Evolutionary conservation across 2,797 vertebrate species (phyloP).

Genomic region (Masticophis lateralis): DNA sequence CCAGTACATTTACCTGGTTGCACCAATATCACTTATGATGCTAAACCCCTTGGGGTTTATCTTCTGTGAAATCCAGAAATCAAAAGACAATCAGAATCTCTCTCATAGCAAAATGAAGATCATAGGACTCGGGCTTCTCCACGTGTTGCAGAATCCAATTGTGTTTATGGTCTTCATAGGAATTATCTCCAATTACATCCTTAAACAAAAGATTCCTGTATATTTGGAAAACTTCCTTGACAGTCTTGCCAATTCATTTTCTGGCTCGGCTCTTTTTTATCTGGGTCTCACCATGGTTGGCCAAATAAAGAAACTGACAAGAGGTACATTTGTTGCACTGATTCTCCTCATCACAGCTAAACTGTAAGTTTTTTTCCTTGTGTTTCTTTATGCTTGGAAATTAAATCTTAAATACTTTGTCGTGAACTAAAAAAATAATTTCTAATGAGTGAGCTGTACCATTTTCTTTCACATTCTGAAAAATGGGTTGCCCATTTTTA

Average conservation of each 20-base stretch:
- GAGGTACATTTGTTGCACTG: constrained; percentile 86
- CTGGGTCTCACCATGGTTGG: constrained; percentile 96
- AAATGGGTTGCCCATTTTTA: background rate
- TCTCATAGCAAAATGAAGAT: constrained; percentile 84
- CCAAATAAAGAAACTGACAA: constrained; percentile 87
- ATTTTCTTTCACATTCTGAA: background rate
- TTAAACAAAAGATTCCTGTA: constrained; percentile 84
- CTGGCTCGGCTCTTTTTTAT: constrained; percentile 95
- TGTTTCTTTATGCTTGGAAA: background rate
- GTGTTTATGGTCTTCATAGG: constrained; percentile 97
- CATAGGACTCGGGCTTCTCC: constrained; percentile 82
- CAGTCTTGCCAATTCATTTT: constrained; percentile 91
- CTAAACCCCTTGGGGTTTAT: constrained; percentile 88
- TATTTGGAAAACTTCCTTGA: constrained; percentile 92
- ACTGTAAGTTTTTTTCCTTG: constrained; percentile 83
- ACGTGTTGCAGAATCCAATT: constrained; percentile 93
- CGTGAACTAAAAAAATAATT: background rate
- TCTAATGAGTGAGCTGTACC: background rate
- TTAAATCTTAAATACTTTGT: background rate
- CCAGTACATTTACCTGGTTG: constrained; percentile 96
- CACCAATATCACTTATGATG: constrained; percentile 95
- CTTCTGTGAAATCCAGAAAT: constrained; percentile 94
- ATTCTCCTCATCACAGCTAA: constrained; percentile 95
- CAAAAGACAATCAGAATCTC: constrained; percentile 77
- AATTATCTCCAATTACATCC: constrained; percentile 87